A percentile compares a stretch with the other conserved stretches of the same genome.
Conservation (phyloP, 2,888 invertebrate species). For the Mythimna loreyi region DNA sequence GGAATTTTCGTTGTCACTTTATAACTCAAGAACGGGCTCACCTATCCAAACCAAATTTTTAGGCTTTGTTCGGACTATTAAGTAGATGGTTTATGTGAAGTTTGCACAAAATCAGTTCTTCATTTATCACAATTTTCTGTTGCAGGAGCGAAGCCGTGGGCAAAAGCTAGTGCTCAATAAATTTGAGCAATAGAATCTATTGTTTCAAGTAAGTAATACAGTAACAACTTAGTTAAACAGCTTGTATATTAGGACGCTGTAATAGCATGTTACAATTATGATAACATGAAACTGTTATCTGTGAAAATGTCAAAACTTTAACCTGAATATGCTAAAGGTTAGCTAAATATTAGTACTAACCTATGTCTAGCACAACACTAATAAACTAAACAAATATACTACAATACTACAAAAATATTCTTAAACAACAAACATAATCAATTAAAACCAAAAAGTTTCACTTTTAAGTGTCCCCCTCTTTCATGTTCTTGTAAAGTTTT, state of each 20-base stretch:
- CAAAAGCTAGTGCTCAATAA: neutral
- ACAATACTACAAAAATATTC: neutral
- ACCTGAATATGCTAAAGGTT: neutral
- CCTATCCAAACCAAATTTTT: too few relatives aligned
- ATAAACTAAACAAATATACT: neutral
- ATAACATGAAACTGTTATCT: conserved; percentile 15
- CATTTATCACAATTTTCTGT: too few relatives aligned
- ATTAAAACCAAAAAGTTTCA: conserved; percentile 18
- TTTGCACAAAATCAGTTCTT: too few relatives aligned
- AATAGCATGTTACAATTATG: conserved; percentile 11
- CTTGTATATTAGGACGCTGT: neutral
- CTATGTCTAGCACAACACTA: neutral
- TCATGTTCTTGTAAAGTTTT: conserved; percentile 43
- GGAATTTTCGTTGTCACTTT: too few relatives aligned
- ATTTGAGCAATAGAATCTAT: neutral
- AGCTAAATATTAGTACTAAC: neutral
- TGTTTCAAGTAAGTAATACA: conserved; percentile 1
- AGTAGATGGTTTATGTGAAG: too few relatives aligned
- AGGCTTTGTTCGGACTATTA: too few relatives aligned
- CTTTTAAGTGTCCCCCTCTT: conserved; percentile 9
- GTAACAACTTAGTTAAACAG: conserved; percentile 15
- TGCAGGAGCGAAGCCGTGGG: too few relatives aligned
- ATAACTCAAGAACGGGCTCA: too few relatives aligned
- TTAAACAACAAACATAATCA: conserved; percentile 6
- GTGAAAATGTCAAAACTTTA: neutral